Conservation (phyloP, 2,888 invertebrate genomes). For the Myathropa florea region DNA sequence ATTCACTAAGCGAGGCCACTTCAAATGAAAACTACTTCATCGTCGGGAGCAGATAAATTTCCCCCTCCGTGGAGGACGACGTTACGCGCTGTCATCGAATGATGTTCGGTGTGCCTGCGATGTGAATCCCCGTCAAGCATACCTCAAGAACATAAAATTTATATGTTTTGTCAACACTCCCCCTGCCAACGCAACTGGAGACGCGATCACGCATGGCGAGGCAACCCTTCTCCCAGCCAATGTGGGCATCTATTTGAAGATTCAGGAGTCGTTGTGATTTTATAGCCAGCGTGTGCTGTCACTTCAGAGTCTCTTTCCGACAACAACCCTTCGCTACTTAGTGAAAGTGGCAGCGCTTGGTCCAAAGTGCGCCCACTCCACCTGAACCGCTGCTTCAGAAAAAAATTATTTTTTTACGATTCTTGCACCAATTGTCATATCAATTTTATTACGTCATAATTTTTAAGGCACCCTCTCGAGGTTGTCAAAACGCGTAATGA, state of each 20-base stretch:
- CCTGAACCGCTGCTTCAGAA: constrained; percentile 26
- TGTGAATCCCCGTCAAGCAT: constrained; percentile 26
- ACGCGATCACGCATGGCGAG: constrained; percentile 28
- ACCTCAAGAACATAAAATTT: constrained; percentile 51
- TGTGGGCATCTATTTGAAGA: constrained; percentile 45
- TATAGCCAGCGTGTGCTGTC: constrained; percentile 69
- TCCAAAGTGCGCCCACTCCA: constrained; percentile 48
- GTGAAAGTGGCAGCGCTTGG: constrained; percentile 38
- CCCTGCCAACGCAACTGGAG: neutral
- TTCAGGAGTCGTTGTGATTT: constrained; percentile 50
- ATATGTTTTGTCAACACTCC: constrained; percentile 62
- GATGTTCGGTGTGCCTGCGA: constrained; percentile 23
- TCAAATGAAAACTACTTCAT: constrained; percentile 40
- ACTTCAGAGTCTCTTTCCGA: constrained; percentile 30
- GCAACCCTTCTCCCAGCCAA: constrained; percentile 24
- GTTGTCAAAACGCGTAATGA: constrained; percentile 52
- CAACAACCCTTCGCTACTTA: constrained; percentile 39
- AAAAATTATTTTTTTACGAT: constrained; percentile 4
- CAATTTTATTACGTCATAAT: constrained; percentile 66
- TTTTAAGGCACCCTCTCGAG: constrained; percentile 53
- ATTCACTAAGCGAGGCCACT: constrained; percentile 3
- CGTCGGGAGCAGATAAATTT: constrained; percentile 55
- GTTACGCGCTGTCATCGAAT: constrained; percentile 50
- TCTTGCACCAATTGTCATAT: constrained; percentile 51
- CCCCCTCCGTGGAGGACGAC: constrained; percentile 36